phyloP scores from a whole-genome alignment of 1,140 invertebrate species.

The Drosophila nebulosa region DNA sequence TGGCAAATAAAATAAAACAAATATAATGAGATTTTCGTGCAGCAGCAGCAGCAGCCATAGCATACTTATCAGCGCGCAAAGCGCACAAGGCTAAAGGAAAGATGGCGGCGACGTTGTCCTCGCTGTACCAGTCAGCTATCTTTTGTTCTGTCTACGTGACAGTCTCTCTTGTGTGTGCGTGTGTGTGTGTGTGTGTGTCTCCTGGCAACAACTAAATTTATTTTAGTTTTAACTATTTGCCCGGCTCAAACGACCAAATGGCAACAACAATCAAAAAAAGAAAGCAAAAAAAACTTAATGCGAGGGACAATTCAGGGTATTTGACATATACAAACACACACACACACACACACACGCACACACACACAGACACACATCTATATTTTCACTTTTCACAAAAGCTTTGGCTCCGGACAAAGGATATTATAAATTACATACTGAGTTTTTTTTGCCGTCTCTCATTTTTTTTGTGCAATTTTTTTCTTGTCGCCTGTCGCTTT shows the following conservation, averaged over 20 bases:
- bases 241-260: slow-evolving; percentile 49
- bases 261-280: not conserved
- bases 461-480: slow-evolving; percentile 29
- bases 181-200: slow-evolving; percentile 5
- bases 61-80: slow-evolving; percentile 70
- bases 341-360: slow-evolving; percentile 39
- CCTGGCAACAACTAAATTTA: slow-evolving; percentile 71
- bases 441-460: slow-evolving; percentile 24
- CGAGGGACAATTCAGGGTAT: slow-evolving; percentile 26
- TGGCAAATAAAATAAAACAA: slow-evolving; percentile 78
- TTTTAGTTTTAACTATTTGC: slow-evolving; percentile 79
- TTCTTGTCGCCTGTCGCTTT: slow-evolving; percentile 32
- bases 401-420: slow-evolving; percentile 58
- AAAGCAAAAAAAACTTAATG: slow-evolving; percentile 37
- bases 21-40: slow-evolving; percentile 76
- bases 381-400: slow-evolving; percentile 76
- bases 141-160: slow-evolving; percentile 47
- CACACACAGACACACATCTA: slow-evolving; percentile 19
- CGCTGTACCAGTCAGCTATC: slow-evolving; percentile 34
- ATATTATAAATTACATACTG: slow-evolving; percentile 77
- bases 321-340: slow-evolving; percentile 48
- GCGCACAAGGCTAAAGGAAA: slow-evolving; percentile 35
- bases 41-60: slow-evolving; percentile 49
- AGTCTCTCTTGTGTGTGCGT: not conserved
- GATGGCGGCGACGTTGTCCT: slow-evolving; percentile 41